Conservation (phyloP, 2,888 invertebrate genomes). For the Chymomyza caudatula region DNA sequence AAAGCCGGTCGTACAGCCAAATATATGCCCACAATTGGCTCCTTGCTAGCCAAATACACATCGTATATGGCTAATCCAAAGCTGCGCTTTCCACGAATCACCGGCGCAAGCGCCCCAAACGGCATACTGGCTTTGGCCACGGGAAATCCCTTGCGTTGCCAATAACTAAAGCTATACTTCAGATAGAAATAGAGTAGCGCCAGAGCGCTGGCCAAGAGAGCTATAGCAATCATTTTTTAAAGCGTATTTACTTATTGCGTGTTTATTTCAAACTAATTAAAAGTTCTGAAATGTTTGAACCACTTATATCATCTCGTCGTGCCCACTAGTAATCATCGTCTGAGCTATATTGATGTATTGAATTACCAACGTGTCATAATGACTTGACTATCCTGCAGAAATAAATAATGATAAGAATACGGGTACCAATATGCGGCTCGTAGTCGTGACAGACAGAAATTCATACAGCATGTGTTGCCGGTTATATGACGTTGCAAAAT, state of each 20-base stretch:
- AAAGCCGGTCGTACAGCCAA: conserved; percentile 82
- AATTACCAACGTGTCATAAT: too few relatives aligned
- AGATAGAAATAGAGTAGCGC: conserved; percentile 52
- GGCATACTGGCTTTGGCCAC: conserved; percentile 81
- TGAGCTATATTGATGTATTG: neutral
- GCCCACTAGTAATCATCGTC: neutral
- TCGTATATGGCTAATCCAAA: conserved; percentile 83
- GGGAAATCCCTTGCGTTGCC: conserved; percentile 81
- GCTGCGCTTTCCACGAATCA: conserved; percentile 80
- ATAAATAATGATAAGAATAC: neutral
- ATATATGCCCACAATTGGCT: conserved; percentile 81
- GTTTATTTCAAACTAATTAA: conserved; percentile 12
- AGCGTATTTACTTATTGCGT: neutral
- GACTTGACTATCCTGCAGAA: neutral
- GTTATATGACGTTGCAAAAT: too few relatives aligned
- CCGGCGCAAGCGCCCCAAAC: conserved; percentile 82
- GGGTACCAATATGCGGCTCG: neutral
- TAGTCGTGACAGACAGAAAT: neutral
- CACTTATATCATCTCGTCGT: too few relatives aligned
- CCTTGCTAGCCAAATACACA: conserved; percentile 78
- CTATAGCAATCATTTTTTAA: conserved; percentile 27
- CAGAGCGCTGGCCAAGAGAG: conserved; percentile 37
- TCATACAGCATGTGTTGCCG: neutral
- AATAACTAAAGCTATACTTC: conserved; percentile 77
- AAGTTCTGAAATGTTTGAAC: neutral